Base-by-base conservation (phyloP, 2,888 invertebrate genomes). In the Chymomyza procnemis region DNA sequence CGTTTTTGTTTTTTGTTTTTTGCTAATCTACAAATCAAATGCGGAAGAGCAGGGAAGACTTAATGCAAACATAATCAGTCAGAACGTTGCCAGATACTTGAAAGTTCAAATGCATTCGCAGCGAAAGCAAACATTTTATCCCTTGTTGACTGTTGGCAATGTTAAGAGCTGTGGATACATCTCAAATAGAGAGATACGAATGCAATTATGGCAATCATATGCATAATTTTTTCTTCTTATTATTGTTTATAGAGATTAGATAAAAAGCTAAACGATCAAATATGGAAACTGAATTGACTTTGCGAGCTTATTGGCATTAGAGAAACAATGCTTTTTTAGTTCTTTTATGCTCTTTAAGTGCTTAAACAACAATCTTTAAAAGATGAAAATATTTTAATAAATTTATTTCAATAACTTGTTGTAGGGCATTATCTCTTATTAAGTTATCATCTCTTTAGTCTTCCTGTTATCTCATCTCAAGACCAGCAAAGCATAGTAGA, bases 201-300 rank as follows among this genome's bases (percentile, higher is more conserved):
- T 64, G 73, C 68, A 82, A 78, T 80, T 80, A 79, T 72, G 72
- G 69, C 70, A 84, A 75, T 77, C 77, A 80, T 84, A 74, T 64
- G 69, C 60, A 67, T 66, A 41, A 41, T 41, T 41, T 41, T 41
- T 41, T n/a, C n/a, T n/a, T n/a, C n/a, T n/a, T n/a, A n/a, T n/a
- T 41, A 41, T 41, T 41, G 9, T 41, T 41, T 12, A 41, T 12
- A 67, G 69, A 69, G 67, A 78, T 71, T 71, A 71, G 67, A 67
- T 71, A 69, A 75, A 75, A 73, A 69, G 75, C 70, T 67, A 73
- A 76, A 69, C 67, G 70, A 67, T 54, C 46, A 19, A 59, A 63
- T 56, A 19, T 16, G 16, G 50, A 19, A 50, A 50, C 8, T 6
- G 4, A 16, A 18, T 50, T 50, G 14, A 19, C 18, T 50, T 50